These are phyloP conservation scores for Toxonevra muliebris DNA, from an alignment of 2,888 invertebrate species.

Conservation along the genomic window DNA sequence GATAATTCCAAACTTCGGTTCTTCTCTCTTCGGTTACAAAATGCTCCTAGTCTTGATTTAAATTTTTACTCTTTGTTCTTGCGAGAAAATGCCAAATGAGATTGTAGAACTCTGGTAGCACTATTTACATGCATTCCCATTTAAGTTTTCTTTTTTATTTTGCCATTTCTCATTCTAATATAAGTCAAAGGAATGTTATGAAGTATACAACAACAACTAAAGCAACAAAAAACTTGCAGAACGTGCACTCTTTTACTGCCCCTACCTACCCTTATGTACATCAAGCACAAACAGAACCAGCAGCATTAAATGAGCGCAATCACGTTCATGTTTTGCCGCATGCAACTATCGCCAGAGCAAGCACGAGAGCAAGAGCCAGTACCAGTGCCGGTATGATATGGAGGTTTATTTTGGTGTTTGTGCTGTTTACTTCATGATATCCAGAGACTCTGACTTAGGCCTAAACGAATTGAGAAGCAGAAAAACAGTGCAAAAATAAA, in stretches of 20 bases:
- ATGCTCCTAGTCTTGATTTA: no score
- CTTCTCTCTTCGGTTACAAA: no score
- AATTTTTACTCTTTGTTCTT: no score
- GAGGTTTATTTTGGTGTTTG: neutral
- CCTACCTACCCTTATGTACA: no score
- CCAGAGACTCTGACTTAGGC: conserved; percentile 38
- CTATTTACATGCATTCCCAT: conserved; percentile 16
- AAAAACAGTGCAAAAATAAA: conserved; percentile 56
- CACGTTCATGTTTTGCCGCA: conserved; percentile 40
- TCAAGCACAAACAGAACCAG: conserved; percentile 3
- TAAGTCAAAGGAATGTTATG: neutral
- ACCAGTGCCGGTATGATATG: conserved; percentile 15
- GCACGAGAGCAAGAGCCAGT: conserved; percentile 21
- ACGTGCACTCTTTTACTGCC: neutral
- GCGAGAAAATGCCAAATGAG: no score
- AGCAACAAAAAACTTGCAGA: conserved; percentile 20
- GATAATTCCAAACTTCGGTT: no score
- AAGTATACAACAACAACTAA: conserved; percentile 13
- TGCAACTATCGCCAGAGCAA: conserved; percentile 31
- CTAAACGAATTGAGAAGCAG: conserved; percentile 40
- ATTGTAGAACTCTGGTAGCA: neutral
- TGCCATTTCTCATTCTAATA: conserved; percentile 26
- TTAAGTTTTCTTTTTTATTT: conserved; percentile 23
- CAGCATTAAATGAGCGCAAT: conserved; percentile 33
- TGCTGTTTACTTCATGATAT: neutral